These are phyloP conservation scores for Hylyphantes graminicola DNA, from an alignment of 1,140 invertebrate genomes.

Conservation along the genomic window DNA sequence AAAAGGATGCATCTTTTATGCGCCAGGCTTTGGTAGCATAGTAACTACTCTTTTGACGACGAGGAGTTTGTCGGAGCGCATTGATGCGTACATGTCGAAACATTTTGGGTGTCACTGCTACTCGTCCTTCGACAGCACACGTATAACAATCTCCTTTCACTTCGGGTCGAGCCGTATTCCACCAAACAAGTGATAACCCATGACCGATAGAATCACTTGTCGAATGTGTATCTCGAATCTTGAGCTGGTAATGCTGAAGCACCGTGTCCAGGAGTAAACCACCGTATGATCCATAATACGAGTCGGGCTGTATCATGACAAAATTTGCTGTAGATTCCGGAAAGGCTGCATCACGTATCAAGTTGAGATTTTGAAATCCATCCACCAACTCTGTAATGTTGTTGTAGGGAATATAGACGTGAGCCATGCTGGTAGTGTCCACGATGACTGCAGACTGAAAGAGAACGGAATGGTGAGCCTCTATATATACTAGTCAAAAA, in stretches of 20 bases:
- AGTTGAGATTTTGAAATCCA: background rate
- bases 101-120: background rate
- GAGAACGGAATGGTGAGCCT: no score
- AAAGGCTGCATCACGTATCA: background rate
- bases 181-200: background rate
- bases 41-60: background rate
- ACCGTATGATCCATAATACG: constrained; percentile 1
- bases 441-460: no score
- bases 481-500: no score
- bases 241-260: background rate
- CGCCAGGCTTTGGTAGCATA: background rate
- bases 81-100: background rate
- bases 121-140: background rate
- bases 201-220: background rate
- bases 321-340: background rate
- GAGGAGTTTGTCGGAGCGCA: background rate
- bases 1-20: background rate
- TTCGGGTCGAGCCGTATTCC: background rate
- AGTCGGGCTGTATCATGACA: background rate
- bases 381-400: background rate
- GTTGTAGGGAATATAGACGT: background rate
- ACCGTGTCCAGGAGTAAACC: background rate
- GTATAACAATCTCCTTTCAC: background rate
- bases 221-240: background rate
- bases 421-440: background rate